Evolutionary conservation across 2,888 invertebrate genomes (phyloP).

Genomic region (Apodemia zela): DNA sequence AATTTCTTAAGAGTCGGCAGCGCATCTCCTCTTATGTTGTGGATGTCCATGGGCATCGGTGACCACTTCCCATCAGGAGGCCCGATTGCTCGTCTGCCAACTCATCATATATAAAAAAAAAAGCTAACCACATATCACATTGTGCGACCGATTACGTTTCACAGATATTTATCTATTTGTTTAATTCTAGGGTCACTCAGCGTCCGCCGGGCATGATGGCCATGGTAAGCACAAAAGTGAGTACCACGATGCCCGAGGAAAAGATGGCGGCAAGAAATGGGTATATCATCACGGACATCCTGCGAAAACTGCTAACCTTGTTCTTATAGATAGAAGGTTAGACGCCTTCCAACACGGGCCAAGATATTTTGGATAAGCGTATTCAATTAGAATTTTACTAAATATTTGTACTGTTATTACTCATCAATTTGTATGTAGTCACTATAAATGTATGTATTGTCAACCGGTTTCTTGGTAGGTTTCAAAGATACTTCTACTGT

Average conservation of each 20-base stretch:
- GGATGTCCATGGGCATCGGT: too few relatives aligned
- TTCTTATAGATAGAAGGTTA: constrained; percentile 53
- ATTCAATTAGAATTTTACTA: background rate
- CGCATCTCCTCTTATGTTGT: too few relatives aligned
- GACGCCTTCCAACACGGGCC: constrained; percentile 53
- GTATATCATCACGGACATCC: constrained; percentile 72
- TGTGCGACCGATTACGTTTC: too few relatives aligned
- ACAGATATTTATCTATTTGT: too few relatives aligned
- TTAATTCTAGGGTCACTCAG: constrained; percentile 71
- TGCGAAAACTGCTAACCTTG: constrained; percentile 56
- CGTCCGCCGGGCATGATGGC: constrained; percentile 75
- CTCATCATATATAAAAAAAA: too few relatives aligned
- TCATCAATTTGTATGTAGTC: background rate
- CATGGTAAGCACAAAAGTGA: constrained; percentile 73
- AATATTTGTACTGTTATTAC: background rate
- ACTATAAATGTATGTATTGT: background rate
- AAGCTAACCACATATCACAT: too few relatives aligned
- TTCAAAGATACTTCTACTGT: background rate
- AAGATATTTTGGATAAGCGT: constrained; percentile 46
- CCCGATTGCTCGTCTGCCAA: too few relatives aligned
- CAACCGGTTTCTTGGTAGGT: too few relatives aligned
- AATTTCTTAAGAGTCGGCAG: too few relatives aligned
- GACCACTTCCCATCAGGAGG: too few relatives aligned
- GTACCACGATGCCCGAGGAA: constrained; percentile 66
- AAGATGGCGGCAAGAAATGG: constrained; percentile 80